phyloP scores from a whole-genome alignment of 1,140 invertebrate species.

The Notospermus geniculatus region DNA sequence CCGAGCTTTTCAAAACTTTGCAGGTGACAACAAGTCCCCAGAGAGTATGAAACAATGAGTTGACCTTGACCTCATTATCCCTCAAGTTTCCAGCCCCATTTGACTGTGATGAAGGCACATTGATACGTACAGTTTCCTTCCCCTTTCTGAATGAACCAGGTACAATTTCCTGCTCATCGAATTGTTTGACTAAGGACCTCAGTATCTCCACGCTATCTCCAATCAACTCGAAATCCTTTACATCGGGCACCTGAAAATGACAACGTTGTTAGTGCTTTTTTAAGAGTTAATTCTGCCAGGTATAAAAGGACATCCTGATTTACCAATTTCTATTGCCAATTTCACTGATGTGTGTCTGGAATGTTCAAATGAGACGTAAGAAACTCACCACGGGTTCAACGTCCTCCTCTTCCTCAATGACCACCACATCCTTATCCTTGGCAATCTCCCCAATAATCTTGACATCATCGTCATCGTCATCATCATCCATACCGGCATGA shows the following conservation, averaged over 20 bases:
- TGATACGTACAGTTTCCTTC: constrained; percentile 23
- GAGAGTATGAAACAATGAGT: no score
- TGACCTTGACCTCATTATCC: no score
- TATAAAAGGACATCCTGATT: no score
- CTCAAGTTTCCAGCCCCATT: no score
- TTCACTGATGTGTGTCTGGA: not conserved
- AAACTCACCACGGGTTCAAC: not conserved
- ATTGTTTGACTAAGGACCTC: constrained; percentile 28
- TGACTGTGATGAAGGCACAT: no score
- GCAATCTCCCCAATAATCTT: constrained; percentile 3
- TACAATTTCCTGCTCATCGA: constrained; percentile 33
- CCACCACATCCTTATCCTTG: not conserved
- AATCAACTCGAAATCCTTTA: constrained; percentile 35
- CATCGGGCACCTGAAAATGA: constrained; percentile 31
- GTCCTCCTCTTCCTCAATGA: constrained; percentile 21
- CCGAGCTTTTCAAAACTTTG: no score
- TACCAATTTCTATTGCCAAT: no score
- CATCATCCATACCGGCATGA: not conserved
- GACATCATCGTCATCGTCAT: constrained; percentile 2
- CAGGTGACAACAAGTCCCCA: no score
- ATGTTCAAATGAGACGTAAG: not conserved
- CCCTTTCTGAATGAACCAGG: constrained; percentile 25
- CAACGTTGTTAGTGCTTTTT: no score
- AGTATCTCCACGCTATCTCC: constrained; percentile 37
- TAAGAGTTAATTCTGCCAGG: no score